Conservation (phyloP, 2,113 vertebrate genomes). For the Diadophis punctatus region DNA sequence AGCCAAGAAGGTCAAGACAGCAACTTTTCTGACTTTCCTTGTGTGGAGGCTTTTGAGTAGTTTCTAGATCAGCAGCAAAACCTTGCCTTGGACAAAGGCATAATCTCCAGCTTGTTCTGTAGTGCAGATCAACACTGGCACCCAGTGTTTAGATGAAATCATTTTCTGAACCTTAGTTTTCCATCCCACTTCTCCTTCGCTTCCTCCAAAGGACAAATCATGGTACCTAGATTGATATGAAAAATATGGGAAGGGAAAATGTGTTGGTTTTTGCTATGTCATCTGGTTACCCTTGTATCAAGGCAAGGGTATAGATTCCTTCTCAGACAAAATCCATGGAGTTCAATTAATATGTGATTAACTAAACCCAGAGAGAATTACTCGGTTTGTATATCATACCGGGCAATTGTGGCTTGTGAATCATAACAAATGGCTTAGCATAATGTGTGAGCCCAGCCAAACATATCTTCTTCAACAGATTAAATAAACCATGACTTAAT, state of each 20-base stretch:
- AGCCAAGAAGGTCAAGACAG: slow-evolving; percentile 31
- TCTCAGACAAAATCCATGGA: background rate
- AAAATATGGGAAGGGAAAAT: background rate
- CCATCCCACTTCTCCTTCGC: background rate
- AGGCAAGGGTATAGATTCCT: background rate
- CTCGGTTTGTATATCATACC: background rate
- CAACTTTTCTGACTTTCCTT: slow-evolving; percentile 13
- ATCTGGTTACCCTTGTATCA: background rate
- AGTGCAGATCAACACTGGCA: slow-evolving; percentile 57
- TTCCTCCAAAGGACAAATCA: rapidly evolving
- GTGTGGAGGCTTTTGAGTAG: slow-evolving; percentile 36
- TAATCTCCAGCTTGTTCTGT: background rate
- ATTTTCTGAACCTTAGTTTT: background rate
- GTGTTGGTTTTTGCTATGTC: background rate
- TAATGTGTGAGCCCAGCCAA: background rate
- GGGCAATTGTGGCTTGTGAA: background rate
- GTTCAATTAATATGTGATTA: background rate
- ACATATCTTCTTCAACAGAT: background rate
- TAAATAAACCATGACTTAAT: background rate
- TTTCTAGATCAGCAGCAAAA: slow-evolving; percentile 21
- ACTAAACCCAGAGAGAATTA: background rate
- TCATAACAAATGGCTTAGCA: background rate
- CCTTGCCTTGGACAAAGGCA: slow-evolving; percentile 16
- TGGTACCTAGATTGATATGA: background rate
- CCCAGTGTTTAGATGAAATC: slow-evolving; percentile 52